Conservation (phyloP, 1,140 invertebrate species). For the Drosophila tani region DNA sequence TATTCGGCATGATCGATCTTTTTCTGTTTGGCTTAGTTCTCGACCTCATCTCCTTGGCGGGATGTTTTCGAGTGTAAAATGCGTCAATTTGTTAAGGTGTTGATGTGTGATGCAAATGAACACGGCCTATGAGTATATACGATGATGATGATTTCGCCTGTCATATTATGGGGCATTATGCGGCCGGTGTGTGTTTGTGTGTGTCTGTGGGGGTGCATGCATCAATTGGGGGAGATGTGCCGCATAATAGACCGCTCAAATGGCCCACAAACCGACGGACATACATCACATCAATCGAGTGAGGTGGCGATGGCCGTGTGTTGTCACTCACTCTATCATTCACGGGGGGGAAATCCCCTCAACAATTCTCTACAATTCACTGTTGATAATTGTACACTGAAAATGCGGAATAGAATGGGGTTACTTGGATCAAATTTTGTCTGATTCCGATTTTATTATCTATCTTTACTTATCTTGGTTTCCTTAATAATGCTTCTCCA, state of each 20-base stretch:
- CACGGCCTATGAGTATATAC: conserved; percentile 29
- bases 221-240: conserved; percentile 9
- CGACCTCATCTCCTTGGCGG: background rate
- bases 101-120: conserved; percentile 74
- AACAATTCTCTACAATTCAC: conserved; percentile 2
- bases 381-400: conserved; percentile 17
- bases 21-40: conserved; percentile 24
- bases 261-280: conserved; percentile 33
- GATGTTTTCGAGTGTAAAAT: conserved; percentile 30
- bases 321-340: conserved; percentile 17
- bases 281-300: conserved; percentile 23
- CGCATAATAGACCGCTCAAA: conserved; percentile 37
- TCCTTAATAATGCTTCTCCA: background rate
- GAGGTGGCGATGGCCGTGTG: conserved; percentile 9
- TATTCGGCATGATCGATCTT: conserved; percentile 74
- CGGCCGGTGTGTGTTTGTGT: conserved; percentile 33
- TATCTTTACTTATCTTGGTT: background rate
- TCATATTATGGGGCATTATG: conserved; percentile 54
- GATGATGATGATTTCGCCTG: conserved; percentile 51
- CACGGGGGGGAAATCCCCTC: background rate
- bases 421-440: background rate
- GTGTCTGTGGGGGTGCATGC: conserved; percentile 7
- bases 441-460: background rate
- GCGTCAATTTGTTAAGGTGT: conserved; percentile 74
- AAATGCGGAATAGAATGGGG: background rate